Conservation (phyloP, 2,113 vertebrate species). For the Chascanopsetta lugubris region DNA sequence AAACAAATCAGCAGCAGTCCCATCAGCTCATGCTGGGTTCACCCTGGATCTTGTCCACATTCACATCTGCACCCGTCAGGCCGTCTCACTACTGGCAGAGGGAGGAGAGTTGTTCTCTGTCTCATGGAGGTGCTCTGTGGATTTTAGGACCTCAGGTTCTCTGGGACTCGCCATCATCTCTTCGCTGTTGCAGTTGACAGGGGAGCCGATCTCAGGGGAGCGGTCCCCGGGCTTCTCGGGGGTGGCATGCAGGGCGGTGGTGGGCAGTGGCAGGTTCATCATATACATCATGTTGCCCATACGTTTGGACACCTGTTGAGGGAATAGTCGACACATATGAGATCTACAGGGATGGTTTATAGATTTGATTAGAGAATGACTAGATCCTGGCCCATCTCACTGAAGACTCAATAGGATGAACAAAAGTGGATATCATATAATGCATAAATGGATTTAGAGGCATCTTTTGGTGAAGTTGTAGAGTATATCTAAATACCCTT, state of each 20-base stretch:
- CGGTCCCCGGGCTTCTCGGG: conserved; percentile 83
- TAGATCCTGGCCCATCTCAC: neutral
- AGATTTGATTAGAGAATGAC: neutral
- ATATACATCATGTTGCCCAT: conserved; percentile 86
- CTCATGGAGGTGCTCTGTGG: conserved; percentile 71
- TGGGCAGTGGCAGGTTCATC: conserved; percentile 84
- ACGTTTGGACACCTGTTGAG: conserved; percentile 86
- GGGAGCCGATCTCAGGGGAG: conserved; percentile 81
- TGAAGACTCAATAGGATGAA: no score
- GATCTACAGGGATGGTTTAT: neutral
- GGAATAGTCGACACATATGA: conserved; percentile 7
- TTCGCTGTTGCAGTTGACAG: conserved; percentile 83
- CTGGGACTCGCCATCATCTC: conserved; percentile 82
- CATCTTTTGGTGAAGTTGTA: no score
- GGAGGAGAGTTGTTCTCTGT: conserved; percentile 79
- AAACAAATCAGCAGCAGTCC: conserved; percentile 44
- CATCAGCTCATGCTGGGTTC: neutral
- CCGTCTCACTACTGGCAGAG: conserved; percentile 77
- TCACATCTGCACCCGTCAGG: conserved; percentile 32
- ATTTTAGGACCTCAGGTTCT: conserved; percentile 82
- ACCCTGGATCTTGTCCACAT: conserved; percentile 9
- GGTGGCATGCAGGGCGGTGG: conserved; percentile 70
- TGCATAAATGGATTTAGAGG: no score
- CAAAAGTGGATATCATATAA: no score
- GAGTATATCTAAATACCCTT: no score